A percentile compares a stretch with the other conserved stretches of the same genome.
Conservation (phyloP, 2,797 vertebrate genomes). For the Botia almorhae region DNA sequence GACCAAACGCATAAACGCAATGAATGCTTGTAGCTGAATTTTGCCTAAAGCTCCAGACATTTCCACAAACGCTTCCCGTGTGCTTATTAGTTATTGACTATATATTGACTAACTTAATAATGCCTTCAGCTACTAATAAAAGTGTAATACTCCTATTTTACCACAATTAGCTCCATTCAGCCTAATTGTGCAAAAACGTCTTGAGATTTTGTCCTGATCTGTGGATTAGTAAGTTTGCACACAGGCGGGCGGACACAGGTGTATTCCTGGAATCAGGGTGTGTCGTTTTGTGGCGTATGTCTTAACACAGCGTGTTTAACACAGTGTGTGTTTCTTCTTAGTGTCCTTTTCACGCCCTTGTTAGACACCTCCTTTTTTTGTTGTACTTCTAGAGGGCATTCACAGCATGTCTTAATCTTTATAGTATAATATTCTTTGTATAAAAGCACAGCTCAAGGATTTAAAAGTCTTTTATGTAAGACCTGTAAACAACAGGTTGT, state of each 20-base stretch:
- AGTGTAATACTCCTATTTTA: not conserved
- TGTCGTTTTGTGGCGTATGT: not conserved
- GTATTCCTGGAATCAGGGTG: conserved; percentile 9
- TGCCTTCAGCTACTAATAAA: not conserved
- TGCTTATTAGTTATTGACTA: too few relatives aligned
- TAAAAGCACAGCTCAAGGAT: too few relatives aligned
- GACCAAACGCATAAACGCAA: too few relatives aligned
- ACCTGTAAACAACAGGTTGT: not conserved
- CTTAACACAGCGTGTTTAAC: not conserved
- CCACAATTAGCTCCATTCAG: not conserved
- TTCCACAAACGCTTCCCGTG: too few relatives aligned
- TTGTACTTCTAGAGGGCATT: not conserved
- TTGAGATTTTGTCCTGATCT: not conserved
- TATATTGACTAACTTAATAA: too few relatives aligned
- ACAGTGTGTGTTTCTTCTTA: not conserved
- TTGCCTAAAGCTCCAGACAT: too few relatives aligned
- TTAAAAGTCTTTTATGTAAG: not conserved
- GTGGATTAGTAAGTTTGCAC: not conserved
- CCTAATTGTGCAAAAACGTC: not conserved
- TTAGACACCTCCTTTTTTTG: not conserved
- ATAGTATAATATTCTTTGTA: too few relatives aligned
- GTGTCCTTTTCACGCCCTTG: not conserved
- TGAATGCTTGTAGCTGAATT: too few relatives aligned
- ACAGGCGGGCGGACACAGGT: not conserved
- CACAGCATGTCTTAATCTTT: not conserved